Conservation (phyloP, 2,888 invertebrate species). For the Mythimna loreyi region DNA sequence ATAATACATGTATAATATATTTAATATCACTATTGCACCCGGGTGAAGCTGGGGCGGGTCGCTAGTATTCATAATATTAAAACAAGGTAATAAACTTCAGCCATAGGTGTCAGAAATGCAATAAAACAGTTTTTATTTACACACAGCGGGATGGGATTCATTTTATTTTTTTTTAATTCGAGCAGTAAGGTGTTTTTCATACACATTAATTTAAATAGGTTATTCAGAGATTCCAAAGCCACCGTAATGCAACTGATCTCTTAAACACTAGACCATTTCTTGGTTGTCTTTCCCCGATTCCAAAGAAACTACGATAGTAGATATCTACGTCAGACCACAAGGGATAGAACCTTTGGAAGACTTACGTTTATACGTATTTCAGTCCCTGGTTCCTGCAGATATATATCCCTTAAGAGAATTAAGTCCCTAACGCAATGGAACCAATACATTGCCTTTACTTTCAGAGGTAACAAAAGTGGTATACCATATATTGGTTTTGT, state of each 20-base stretch:
- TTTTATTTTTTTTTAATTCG: too few species aligned
- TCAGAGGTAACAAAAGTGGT: not conserved
- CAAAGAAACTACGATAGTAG: conserved; percentile 10
- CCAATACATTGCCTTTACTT: conserved; percentile 6
- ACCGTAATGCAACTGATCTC: not conserved
- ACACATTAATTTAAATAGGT: not conserved
- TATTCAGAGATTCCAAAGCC: too few species aligned
- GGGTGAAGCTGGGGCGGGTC: too few species aligned
- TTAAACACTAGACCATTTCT: not conserved
- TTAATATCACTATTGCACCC: too few species aligned
- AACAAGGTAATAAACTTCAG: too few species aligned
- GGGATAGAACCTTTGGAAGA: conserved; percentile 34
- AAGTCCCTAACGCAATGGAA: conserved; percentile 7
- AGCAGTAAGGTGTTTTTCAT: not conserved
- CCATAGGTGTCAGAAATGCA: too few species aligned
- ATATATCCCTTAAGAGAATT: conserved; percentile 28
- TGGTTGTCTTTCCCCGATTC: not conserved
- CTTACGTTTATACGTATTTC: conserved; percentile 32
- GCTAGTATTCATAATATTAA: too few species aligned
- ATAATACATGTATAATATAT: too few species aligned
- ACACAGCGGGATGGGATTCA: too few species aligned
- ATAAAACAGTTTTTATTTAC: too few species aligned
- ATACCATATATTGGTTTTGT: too few species aligned
- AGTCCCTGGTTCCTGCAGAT: conserved; percentile 3
- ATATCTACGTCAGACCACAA: conserved; percentile 32